These are phyloP conservation scores for Tenthredo livida DNA, from an alignment of 2,888 invertebrate species.

Conservation along the genomic window DNA sequence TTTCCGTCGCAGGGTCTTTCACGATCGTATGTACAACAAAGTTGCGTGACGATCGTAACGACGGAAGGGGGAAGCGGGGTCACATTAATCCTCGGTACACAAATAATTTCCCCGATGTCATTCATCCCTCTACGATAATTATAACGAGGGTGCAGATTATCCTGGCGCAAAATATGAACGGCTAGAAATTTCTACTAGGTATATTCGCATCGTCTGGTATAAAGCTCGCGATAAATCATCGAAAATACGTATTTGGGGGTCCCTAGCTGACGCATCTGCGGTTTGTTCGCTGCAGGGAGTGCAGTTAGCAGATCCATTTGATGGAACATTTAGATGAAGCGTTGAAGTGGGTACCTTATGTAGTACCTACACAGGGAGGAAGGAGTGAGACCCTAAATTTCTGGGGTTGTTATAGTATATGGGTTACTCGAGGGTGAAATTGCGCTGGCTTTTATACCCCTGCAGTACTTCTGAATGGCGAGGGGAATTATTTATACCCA, in stretches of 20 bases:
- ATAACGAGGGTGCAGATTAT: background rate
- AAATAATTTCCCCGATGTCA: background rate
- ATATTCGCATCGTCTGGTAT: background rate
- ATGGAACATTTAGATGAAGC: background rate
- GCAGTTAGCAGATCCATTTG: slow-evolving; percentile 36
- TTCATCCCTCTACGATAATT: background rate
- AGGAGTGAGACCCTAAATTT: slow-evolving; percentile 11
- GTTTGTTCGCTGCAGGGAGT: background rate
- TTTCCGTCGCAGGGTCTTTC: slow-evolving; percentile 3
- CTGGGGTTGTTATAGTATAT: slow-evolving; percentile 9
- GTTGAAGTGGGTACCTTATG: slow-evolving; percentile 5
- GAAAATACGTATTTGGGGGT: background rate
- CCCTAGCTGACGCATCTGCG: background rate
- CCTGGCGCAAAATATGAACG: background rate
- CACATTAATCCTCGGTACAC: background rate
- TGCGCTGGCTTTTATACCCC: background rate
- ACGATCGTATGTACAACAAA: background rate
- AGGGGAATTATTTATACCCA: background rate
- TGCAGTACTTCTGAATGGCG: background rate
- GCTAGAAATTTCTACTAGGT: background rate
- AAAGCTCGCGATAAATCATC: background rate
- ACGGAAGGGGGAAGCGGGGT: background rate
- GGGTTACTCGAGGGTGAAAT: slow-evolving; percentile 20
- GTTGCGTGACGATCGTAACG: background rate
- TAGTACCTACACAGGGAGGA: background rate